A percentile compares a stretch with the other conserved stretches of the same genome.
Conservation (phyloP, 2,113 vertebrate species). For the Crocuta crocuta region DNA sequence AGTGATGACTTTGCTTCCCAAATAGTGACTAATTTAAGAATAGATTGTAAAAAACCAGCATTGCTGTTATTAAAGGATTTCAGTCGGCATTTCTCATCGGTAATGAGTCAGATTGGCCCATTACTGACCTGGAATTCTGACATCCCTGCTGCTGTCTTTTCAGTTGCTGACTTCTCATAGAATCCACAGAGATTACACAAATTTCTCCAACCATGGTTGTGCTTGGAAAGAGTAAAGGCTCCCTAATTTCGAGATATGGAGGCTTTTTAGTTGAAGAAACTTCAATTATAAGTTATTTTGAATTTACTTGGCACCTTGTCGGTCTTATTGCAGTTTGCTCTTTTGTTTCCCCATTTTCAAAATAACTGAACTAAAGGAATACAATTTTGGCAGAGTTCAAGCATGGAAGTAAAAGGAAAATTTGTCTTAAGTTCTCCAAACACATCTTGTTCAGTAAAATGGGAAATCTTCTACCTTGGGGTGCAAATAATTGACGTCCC, state of each 20-base stretch:
- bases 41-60: background rate
- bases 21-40: conserved; percentile 23
- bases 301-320: conserved; percentile 16
- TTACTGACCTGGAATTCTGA: conserved; percentile 12
- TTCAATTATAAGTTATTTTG: conserved; percentile 40
- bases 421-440: conserved; percentile 33
- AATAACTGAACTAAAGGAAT: conserved; percentile 44
- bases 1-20: conserved; percentile 39
- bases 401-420: background rate
- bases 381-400: conserved; percentile 26
- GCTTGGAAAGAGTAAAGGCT: background rate
- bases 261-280: background rate
- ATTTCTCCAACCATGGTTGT: background rate
- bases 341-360: conserved; percentile 50
- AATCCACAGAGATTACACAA: conserved; percentile 38
- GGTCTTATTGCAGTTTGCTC: background rate
- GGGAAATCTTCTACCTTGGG: background rate
- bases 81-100: background rate
- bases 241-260: conserved; percentile 2
- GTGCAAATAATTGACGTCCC: background rate
- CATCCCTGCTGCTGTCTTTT: conserved; percentile 32
- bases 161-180: background rate
- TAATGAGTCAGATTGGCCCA: background rate
- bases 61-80: background rate
- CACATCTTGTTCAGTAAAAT: conserved; percentile 13